phyloP scores from a whole-genome alignment of 2,888 invertebrate species.

The Lasioglossum calceatum region DNA sequence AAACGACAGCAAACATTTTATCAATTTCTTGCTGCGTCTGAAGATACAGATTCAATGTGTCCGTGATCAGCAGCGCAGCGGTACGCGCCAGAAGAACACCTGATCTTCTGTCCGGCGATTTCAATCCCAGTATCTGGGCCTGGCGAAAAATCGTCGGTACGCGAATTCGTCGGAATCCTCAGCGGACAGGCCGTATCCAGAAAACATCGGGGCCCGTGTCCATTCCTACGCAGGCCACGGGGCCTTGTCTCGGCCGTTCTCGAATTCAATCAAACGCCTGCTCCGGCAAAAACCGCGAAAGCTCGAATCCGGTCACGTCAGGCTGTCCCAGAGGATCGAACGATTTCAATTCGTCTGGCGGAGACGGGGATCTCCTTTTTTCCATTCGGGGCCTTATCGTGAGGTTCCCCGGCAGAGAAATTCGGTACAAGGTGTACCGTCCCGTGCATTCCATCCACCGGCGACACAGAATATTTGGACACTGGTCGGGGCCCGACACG shows the following conservation, averaged over 20 bases:
- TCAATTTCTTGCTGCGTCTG: neutral
- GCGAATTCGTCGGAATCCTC: slow-evolving; percentile 9
- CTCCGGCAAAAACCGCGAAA: slow-evolving; percentile 31
- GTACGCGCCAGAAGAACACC: neutral
- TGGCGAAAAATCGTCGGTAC: neutral
- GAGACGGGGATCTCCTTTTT: slow-evolving; percentile 8
- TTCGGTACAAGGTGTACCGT: slow-evolving; percentile 55
- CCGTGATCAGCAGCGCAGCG: neutral
- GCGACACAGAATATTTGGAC: slow-evolving; percentile 59
- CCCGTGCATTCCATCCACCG: slow-evolving; percentile 64
- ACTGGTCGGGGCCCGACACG: slow-evolving; percentile 19
- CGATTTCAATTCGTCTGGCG: slow-evolving; percentile 57
- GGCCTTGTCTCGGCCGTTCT: neutral
- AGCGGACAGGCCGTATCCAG: neutral
- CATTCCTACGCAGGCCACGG: neutral
- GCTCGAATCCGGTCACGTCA: slow-evolving; percentile 52
- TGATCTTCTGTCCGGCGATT: neutral
- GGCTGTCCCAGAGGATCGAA: slow-evolving; percentile 48
- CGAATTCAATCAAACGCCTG: slow-evolving; percentile 52
- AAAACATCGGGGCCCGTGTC: slow-evolving; percentile 19
- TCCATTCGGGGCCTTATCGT: slow-evolving; percentile 35
- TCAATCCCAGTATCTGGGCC: neutral
- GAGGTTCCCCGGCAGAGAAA: slow-evolving; percentile 36
- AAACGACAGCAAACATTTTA: neutral
- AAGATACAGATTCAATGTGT: neutral